Base-by-base conservation (phyloP, 2,113 vertebrate genomes). In the Hiodon tergisus region DNA sequence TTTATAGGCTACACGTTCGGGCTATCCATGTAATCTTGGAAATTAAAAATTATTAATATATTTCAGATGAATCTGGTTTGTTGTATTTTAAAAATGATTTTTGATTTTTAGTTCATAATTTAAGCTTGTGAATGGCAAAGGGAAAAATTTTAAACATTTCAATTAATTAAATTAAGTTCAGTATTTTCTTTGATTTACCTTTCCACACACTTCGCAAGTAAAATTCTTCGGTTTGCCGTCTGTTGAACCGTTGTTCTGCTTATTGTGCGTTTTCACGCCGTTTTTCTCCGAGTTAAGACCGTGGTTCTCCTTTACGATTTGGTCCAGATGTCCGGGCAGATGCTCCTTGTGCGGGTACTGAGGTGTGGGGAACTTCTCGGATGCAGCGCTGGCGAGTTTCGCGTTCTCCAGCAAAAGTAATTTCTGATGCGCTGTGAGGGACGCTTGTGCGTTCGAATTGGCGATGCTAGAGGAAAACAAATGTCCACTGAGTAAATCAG, bases 191-290 rank as follows among this genome's bases (percentile, higher is more conserved):
- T 72, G 47, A 60, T 87, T 88, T 91, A 98, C 97, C 96, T 98
- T 99, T 84, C 96, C 96, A 84, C 97, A 99, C 78, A 98, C 95
- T 88, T 98, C 97, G 77, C 97, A 99, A n/a, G 96, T 97, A 81
- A 99, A 98, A 88, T 96, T 95, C 82, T 98, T 98, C 73, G 95
- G 94, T 74, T 98, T 99, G 2, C 94, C 95, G 68, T 97, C 96
- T 0, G 87, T 67, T 0, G 88, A 63, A 75, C 84, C 78, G 80
- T 81, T 78, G 87, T 87, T 83, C 0, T 92, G 78, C 76, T 96
- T 98, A 82, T 83, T 85, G 78, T 95, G 93, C 59, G 87, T 83
- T 79, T 97, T 98, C 47, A 82, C 86, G 58, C 85, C 84, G 55
- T 80, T 92, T 77, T 94, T 93, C 68, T 96, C 93, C 0, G 87